These are phyloP conservation scores for Epistrophe eligans DNA, from an alignment of 2,888 invertebrate genomes.

Conservation along the genomic window DNA sequence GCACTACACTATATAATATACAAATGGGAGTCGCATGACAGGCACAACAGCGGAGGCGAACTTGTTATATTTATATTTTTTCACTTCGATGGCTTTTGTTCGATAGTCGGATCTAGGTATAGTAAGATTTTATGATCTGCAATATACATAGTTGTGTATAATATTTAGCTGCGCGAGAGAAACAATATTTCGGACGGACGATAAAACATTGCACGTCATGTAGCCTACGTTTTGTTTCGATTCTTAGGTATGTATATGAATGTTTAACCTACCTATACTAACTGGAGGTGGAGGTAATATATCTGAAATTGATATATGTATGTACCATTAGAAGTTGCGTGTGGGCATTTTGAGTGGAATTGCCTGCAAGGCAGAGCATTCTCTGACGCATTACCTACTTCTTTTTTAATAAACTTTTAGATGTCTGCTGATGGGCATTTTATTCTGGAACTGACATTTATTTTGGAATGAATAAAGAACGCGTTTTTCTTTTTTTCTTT, in stretches of 20 bases:
- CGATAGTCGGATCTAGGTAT: not conserved
- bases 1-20: not conserved
- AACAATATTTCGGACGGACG: constrained; percentile 35
- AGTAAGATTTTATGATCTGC: not conserved
- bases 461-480: too few species aligned
- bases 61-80: constrained; percentile 53
- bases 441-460: too few species aligned
- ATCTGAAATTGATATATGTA: constrained; percentile 2
- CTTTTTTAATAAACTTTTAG: not conserved
- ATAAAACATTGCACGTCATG: constrained; percentile 28
- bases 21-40: constrained; percentile 28
- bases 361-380: not conserved
- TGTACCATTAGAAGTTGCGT: not conserved
- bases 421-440: too few species aligned
- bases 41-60: constrained; percentile 53
- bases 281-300: not conserved
- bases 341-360: constrained; percentile 1
- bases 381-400: not conserved
- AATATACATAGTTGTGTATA: not conserved
- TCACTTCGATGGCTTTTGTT: constrained; percentile 31
- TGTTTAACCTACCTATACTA: not conserved
- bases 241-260: not conserved
- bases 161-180: not conserved
- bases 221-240: constrained; percentile 16
- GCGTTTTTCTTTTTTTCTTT: too few species aligned